These are phyloP conservation scores for Vanacampus margaritifer DNA, from an alignment of 2,113 vertebrate species.

Conservation along the genomic window DNA sequence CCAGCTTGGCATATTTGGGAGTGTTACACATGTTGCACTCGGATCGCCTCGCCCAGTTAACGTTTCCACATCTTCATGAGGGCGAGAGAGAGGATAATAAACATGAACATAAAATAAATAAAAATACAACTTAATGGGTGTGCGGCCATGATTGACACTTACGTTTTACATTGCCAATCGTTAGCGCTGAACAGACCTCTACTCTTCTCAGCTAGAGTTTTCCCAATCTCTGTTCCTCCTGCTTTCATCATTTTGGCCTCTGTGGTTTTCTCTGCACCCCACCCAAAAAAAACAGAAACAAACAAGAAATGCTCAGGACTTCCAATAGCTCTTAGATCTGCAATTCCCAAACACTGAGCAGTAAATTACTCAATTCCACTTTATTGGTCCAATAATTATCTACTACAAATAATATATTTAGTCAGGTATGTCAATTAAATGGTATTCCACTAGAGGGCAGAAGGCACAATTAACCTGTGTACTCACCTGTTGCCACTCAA, in stretches of 20 bases:
- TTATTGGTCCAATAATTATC: too few species aligned
- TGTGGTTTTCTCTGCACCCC: constrained; percentile 89
- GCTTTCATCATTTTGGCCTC: constrained; percentile 99
- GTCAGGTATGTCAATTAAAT: not conserved
- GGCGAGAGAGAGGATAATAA: not conserved
- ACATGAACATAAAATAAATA: not conserved
- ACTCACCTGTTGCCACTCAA: not conserved
- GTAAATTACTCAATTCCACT: not conserved
- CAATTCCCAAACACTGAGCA: not conserved
- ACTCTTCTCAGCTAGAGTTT: constrained; percentile 96
- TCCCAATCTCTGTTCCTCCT: constrained; percentile 96
- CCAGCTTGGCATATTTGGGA: constrained; percentile 95
- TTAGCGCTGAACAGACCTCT: constrained; percentile 96
- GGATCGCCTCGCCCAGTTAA: constrained; percentile 96
- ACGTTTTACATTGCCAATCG: constrained; percentile 99
- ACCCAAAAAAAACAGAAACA: not conserved
- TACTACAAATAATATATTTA: not conserved
- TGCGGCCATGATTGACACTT: constrained; percentile 28
- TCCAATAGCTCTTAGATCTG: not conserved
- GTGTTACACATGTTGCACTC: constrained; percentile 99
- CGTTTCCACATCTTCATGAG: constrained; percentile 86
- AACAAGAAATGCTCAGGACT: not conserved
- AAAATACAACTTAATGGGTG: not conserved
- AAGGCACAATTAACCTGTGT: not conserved
- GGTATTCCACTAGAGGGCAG: not conserved